These are phyloP conservation scores for Gavialis gangeticus DNA, from an alignment of 2,113 vertebrate genomes.

Conservation along the genomic window DNA sequence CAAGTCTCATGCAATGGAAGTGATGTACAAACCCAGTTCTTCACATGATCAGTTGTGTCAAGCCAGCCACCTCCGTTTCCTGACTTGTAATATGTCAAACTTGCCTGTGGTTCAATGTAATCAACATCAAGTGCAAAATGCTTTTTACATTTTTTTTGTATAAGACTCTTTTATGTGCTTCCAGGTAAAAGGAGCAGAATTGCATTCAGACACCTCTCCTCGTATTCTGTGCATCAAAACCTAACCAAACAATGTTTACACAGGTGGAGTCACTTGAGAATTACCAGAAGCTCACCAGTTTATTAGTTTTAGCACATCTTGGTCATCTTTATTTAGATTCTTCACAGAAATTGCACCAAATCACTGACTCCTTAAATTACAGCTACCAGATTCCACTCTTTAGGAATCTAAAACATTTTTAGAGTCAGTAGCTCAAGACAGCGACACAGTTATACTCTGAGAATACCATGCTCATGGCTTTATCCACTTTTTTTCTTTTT, in stretches of 20 bases:
- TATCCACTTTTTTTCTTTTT: neutral
- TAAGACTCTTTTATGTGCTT: neutral
- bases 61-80: neutral
- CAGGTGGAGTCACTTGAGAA: neutral
- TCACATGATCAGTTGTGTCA: neutral
- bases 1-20: neutral
- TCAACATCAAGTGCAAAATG: neutral
- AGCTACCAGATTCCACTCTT: conserved; percentile 15
- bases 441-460: neutral
- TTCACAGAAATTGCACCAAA: conserved; percentile 33
- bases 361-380: conserved; percentile 47
- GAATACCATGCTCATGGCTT: neutral
- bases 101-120: neutral
- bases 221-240: neutral
- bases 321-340: conserved; percentile 42
- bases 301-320: neutral
- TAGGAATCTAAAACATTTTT: neutral
- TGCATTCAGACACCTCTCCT: neutral
- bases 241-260: neutral
- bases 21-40: neutral
- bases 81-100: neutral
- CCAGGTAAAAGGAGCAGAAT: neutral
- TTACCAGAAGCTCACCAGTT: neutral
- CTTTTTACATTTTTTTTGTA: neutral
- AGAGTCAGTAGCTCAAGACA: neutral